Base-by-base conservation (phyloP, 2,888 invertebrate species). In the Nemurella pictetii region DNA sequence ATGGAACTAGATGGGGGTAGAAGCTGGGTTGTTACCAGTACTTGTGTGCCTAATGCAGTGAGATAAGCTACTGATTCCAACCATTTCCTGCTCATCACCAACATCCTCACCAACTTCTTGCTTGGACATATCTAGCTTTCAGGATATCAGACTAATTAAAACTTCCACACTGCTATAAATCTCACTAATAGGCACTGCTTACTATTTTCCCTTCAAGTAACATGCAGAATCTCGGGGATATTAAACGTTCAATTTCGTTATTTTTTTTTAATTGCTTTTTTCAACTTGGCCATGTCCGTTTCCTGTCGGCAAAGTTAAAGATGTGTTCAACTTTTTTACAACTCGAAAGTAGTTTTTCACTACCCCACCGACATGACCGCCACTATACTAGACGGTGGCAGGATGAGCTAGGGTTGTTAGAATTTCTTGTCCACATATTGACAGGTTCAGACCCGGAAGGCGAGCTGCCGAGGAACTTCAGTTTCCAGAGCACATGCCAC, bases 401-500 rank as follows among this genome's bases (percentile, higher is more conserved):
- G 15, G 20, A 55, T 55, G 55, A 15, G 55, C 55, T 55, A 20
- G 55, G 55, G 5, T 7, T 55, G 55, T 20, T 55, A 55, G 55
- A 7, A 55, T 55, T 12, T 55, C 55, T 55, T 55, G 55, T 78
- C 78, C 28, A 15, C 30, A 9, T 29, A 28, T 78, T 15, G n/a
- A 30, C 83, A 86, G 87, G 87, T 85, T 84, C 86, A 12, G 86
- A 86, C 29, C 84, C 84, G 72, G 86, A 86, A 32, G 85, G 72
- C 9, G 87, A 86, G 25, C 36, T 84, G 73, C 86, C 87, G 26
- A 83, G 86, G 15, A 92, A 92, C 89, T 91, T 93, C 89, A 93
- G 93, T 72, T 93, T 95, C 86, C 94, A 96, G 91, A 96, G 96
- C 89, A 97, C 97, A 88, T 97, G 97, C 91, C 96, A 97, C 91